Percentiles rank a stretch among this genome's conserved stretches.
Evolutionary conservation across 2,113 vertebrate genomes (phyloP).

Genomic region (Actinemys pallida): DNA sequence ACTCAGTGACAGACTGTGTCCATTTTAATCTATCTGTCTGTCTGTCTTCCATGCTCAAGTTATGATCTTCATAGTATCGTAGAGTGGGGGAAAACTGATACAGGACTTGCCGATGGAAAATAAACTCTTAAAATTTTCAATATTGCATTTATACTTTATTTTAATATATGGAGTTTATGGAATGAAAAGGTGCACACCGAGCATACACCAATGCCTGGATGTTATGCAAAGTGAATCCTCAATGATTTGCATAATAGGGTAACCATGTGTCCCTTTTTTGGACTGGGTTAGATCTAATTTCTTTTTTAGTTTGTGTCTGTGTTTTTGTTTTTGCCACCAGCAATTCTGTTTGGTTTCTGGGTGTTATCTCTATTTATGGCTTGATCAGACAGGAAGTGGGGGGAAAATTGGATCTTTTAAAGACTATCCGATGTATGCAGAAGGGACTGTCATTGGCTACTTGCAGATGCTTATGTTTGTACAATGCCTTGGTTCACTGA

Average conservation of each 20-base stretch:
- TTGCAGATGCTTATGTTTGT: not conserved
- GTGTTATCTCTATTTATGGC: not conserved
- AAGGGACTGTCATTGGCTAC: not conserved
- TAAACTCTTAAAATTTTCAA: not conserved
- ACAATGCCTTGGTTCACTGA: not conserved
- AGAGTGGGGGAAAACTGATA: not conserved
- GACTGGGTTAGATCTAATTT: not conserved
- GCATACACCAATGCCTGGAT: not conserved
- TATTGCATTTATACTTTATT: not conserved
- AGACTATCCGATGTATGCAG: not conserved
- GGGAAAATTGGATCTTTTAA: not conserved
- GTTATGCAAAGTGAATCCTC: not conserved
- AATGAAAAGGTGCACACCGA: not conserved
- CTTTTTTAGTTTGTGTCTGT: not conserved
- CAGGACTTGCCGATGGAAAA: not conserved
- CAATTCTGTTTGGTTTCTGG: not conserved
- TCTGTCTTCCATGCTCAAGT: not conserved
- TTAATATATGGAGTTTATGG: not conserved
- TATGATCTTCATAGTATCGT: not conserved
- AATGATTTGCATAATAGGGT: not conserved
- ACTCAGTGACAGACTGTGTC: not conserved
- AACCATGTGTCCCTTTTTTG: not conserved
- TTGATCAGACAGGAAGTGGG: not conserved
- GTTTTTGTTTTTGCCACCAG: not conserved
- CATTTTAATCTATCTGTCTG: too few relatives aligned